Conservation (phyloP, 2,888 invertebrate genomes). For the Cephus nigrinus region DNA sequence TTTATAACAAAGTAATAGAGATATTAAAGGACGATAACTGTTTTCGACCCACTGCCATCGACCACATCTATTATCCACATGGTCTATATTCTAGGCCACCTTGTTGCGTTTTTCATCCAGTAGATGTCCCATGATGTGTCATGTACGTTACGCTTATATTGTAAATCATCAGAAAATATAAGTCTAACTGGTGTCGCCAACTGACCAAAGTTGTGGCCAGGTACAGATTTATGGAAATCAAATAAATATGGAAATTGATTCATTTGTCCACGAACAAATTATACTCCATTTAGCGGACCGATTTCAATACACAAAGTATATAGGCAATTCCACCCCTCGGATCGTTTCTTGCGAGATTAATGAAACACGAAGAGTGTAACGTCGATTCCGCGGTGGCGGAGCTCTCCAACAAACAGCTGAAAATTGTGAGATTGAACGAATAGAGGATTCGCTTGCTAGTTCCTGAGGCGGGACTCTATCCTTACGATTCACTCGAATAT, state of each 20-base stretch:
- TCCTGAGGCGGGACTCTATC: slow-evolving; percentile 3
- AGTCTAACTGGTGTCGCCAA: neutral
- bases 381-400: neutral
- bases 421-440: neutral
- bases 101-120: neutral
- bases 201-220: neutral
- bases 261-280: slow-evolving; percentile 1
- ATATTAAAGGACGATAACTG: neutral
- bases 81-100: neutral
- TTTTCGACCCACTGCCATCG: neutral
- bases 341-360: neutral
- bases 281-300: neutral
- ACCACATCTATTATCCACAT: neutral
- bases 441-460: neutral
- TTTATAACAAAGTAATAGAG: neutral
- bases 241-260: neutral
- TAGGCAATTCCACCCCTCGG: neutral
- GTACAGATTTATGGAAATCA: neutral
- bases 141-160: neutral
- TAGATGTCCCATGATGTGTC: neutral
- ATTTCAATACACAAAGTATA: neutral
- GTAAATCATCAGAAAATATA: neutral
- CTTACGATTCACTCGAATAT: slow-evolving; percentile 24
- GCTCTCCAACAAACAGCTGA: neutral
- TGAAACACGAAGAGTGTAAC: neutral